Evolutionary conservation across 2,113 vertebrate species (phyloP).

Genomic region (Smithornis capensis): DNA sequence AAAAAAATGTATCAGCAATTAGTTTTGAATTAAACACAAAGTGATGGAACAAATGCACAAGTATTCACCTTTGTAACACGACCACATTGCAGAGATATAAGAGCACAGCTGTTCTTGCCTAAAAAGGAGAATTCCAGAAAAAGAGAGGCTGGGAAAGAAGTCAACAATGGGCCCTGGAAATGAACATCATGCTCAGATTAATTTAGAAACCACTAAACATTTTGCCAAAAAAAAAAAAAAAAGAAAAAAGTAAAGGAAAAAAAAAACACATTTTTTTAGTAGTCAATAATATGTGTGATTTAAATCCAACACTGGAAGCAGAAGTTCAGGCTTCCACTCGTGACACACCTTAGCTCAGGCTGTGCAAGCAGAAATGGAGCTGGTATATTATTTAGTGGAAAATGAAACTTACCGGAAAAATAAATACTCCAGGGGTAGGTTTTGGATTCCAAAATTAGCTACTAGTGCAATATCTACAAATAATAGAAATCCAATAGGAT

Average conservation of each 20-base stretch:
- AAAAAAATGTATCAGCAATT: conserved; percentile 71
- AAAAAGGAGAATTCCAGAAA: conserved; percentile 61
- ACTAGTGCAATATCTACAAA: conserved; percentile 23
- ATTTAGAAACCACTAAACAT: conserved; percentile 63
- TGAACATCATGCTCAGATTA: conserved; percentile 68
- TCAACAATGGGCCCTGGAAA: conserved; percentile 65
- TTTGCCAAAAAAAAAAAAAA: conserved; percentile 39
- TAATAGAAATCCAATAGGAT: not conserved
- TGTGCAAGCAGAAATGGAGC: not conserved
- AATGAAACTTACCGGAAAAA: conserved; percentile 34
- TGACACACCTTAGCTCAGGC: conserved; percentile 8
- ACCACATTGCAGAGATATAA: conserved; percentile 58
- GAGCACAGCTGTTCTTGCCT: conserved; percentile 64
- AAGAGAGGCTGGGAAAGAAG: conserved; percentile 64
- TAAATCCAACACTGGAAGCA: conserved; percentile 33
- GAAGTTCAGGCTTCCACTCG: conserved; percentile 36
- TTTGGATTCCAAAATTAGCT: conserved; percentile 30
- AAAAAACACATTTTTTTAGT: not conserved
- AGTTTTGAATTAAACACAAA: conserved; percentile 74
- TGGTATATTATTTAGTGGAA: conserved; percentile 10
- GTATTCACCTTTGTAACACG: conserved; percentile 66
- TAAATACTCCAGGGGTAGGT: not conserved
- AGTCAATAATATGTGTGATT: conserved; percentile 16
- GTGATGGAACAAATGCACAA: conserved; percentile 64
- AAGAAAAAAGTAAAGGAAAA: not conserved